Conservation (phyloP, 1,140 invertebrate genomes). For the Nilaparvata lugens region DNA sequence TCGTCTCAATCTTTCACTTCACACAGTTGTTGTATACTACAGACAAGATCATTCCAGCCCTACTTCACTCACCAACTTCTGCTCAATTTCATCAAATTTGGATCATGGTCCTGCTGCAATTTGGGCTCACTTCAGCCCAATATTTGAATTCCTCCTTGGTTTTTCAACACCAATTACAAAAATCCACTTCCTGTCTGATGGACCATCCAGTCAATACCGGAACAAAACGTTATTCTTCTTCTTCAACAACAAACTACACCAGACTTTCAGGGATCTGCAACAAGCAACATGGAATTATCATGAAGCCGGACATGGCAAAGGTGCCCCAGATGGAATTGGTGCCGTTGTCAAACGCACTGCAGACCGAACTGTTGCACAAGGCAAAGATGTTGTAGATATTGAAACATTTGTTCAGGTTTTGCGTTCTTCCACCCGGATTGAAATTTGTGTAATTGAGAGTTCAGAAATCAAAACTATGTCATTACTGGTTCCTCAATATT, state of each 20-base stretch:
- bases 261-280: constrained; percentile 14
- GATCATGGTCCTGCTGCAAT: constrained; percentile 30
- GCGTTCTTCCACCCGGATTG: neutral
- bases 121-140: constrained; percentile 31
- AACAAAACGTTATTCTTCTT: constrained; percentile 21
- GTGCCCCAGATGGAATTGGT: constrained; percentile 37
- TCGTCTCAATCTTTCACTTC: constrained; percentile 28
- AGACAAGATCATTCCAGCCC: neutral
- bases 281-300: constrained; percentile 35
- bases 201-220: constrained; percentile 23
- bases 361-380: constrained; percentile 30
- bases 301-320: constrained; percentile 39
- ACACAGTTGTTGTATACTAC: constrained; percentile 30
- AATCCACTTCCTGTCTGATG: constrained; percentile 23
- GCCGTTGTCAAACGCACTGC: constrained; percentile 34
- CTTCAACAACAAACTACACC: constrained; percentile 20
- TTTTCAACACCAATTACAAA: constrained; percentile 7
- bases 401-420: constrained; percentile 13
- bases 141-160: constrained; percentile 12
- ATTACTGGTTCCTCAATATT: neutral
- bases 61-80: constrained; percentile 28
- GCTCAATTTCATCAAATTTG: constrained; percentile 31
- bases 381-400: constrained; percentile 28
- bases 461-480: constrained; percentile 13
- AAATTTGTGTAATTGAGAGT: constrained; percentile 8